Evolutionary conservation across 2,888 invertebrate species (phyloP).

Genomic region (Luperina nickerlii): DNA sequence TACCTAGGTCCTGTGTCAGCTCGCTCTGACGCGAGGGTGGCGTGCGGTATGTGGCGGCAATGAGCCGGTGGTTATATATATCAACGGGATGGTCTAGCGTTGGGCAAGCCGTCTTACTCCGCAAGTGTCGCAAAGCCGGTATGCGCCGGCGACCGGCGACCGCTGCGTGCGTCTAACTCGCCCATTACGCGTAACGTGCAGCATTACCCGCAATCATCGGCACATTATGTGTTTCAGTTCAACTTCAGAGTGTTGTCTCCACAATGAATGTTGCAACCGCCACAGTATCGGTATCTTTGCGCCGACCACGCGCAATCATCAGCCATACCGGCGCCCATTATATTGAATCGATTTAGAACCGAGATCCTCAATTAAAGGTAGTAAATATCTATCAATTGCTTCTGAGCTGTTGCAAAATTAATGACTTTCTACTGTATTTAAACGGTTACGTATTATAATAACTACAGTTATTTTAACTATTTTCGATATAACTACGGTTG

Average conservation of each 20-base stretch:
- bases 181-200: conserved; percentile 36
- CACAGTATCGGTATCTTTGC: neutral
- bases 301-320: neutral
- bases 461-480: too few species aligned
- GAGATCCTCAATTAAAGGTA: conserved; percentile 34
- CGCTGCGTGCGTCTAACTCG: conserved; percentile 31
- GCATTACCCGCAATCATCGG: conserved; percentile 30
- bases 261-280: conserved; percentile 18
- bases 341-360: conserved; percentile 40
- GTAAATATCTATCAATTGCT: conserved; percentile 39
- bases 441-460: too few species aligned
- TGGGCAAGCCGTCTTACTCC: conserved; percentile 30
- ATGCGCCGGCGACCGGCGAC: neutral
- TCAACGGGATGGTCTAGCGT: conserved; percentile 18
- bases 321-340: conserved; percentile 20
- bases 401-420: conserved; percentile 4
- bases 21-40: neutral
- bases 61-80: conserved; percentile 25
- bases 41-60: conserved; percentile 13
- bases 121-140: neutral
- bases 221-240: conserved; percentile 7
- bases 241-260: neutral
- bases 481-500: too few species aligned
- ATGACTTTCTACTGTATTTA: neutral
- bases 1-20: conserved; percentile 30